phyloP scores from a whole-genome alignment of 2,113 vertebrate genomes.

The Microcebus griseorufus region DNA sequence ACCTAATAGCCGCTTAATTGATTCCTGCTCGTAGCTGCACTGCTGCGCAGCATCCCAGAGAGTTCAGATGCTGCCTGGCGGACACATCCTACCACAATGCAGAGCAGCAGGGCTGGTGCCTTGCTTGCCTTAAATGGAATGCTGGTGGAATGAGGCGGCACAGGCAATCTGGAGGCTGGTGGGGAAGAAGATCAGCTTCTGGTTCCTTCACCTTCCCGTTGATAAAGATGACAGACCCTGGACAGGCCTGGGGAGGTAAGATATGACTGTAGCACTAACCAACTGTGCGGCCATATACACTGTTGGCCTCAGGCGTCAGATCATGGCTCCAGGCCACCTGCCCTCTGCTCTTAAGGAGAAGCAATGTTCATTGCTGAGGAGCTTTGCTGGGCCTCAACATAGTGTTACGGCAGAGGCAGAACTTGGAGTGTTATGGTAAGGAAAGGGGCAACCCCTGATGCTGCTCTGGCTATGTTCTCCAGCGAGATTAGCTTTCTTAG shows the following conservation, averaged over 20 bases:
- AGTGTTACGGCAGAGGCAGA: not conserved
- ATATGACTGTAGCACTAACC: not conserved
- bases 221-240: not conserved
- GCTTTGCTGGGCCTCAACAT: not conserved
- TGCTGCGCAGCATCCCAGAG: not conserved
- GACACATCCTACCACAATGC: not conserved
- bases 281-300: not conserved
- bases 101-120: not conserved
- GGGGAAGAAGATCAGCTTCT: not conserved
- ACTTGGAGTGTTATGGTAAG: not conserved
- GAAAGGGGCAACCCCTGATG: not conserved
- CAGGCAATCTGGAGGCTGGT: conserved; percentile 21
- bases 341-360: not conserved
- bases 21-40: conserved; percentile 26
- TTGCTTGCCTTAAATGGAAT: conserved; percentile 8
- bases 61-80: not conserved
- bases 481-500: not conserved
- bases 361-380: not conserved
- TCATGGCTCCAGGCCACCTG: not conserved
- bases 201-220: not conserved
- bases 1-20: conserved; percentile 54
- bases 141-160: conserved; percentile 29
- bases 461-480: not conserved
- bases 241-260: not conserved
- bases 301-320: not conserved